Evolutionary conservation across 1,140 invertebrate species (phyloP).

Genomic region (Schlechtendalia chinensis): DNA sequence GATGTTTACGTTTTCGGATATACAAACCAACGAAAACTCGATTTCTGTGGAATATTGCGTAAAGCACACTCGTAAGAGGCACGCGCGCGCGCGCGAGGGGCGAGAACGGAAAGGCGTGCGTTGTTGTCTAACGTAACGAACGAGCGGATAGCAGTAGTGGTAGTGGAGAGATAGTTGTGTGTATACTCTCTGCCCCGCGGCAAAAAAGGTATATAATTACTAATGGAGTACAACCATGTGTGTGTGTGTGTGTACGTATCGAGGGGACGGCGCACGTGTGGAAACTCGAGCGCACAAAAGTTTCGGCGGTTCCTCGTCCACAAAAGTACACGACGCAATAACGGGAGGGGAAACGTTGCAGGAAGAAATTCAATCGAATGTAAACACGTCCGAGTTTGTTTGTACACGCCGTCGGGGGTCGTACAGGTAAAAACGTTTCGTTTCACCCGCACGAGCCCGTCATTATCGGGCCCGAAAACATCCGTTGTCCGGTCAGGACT

Average conservation of each 20-base stretch:
- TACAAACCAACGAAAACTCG: too few relatives aligned
- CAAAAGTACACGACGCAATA: too few relatives aligned
- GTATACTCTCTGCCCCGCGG: too few relatives aligned
- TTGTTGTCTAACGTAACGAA: slow-evolving; percentile 15
- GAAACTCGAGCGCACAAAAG: slow-evolving; percentile 19
- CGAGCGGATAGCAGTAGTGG: too few relatives aligned
- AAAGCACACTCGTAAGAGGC: too few relatives aligned
- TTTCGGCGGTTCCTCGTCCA: slow-evolving; percentile 1
- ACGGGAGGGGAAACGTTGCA: neutral
- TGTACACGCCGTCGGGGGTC: too few relatives aligned
- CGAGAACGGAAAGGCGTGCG: too few relatives aligned
- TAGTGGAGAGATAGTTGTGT: too few relatives aligned
- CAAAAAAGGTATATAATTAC: slow-evolving; percentile 44
- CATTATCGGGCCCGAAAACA: slow-evolving; percentile 8
- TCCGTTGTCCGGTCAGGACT: too few relatives aligned
- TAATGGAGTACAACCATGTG: slow-evolving; percentile 28
- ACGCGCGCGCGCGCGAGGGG: too few relatives aligned
- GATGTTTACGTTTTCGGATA: too few relatives aligned
- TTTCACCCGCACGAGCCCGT: neutral
- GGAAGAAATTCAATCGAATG: slow-evolving; percentile 40
- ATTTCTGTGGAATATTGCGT: too few relatives aligned
- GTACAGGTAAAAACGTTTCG: slow-evolving; percentile 17
- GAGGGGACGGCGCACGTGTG: neutral
- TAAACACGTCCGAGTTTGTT: slow-evolving; percentile 15
- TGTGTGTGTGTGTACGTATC: neutral